These are phyloP conservation scores for Drosophila dives DNA, from an alignment of 2,888 invertebrate genomes.

Conservation along the genomic window DNA sequence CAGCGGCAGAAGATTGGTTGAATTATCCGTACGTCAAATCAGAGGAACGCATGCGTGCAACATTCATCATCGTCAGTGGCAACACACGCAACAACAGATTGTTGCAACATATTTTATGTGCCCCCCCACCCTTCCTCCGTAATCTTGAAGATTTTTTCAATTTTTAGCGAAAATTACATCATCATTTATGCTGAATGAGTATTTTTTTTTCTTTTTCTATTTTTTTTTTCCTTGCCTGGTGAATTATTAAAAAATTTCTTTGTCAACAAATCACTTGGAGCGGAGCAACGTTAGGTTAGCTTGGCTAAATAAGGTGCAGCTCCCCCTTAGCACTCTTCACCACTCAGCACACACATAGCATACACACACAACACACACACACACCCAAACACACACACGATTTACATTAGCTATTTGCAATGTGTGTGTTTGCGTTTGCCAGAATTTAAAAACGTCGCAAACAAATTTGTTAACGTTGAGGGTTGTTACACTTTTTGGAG, in stretches of 20 bases:
- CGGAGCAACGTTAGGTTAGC: conserved; percentile 35
- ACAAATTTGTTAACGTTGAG: conserved; percentile 78
- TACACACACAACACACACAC: neutral
- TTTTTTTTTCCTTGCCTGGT: conserved; percentile 43
- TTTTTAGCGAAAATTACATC: conserved; percentile 79
- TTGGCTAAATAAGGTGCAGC: conserved; percentile 71
- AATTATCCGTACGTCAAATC: conserved; percentile 58
- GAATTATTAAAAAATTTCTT: conserved; percentile 82
- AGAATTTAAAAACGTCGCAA: conserved; percentile 80
- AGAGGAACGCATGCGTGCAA: conserved; percentile 77
- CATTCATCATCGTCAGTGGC: conserved; percentile 76
- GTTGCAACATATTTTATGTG: conserved; percentile 77
- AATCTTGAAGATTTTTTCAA: conserved; percentile 71
- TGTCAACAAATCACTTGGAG: conserved; percentile 82
- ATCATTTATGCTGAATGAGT: conserved; percentile 79
- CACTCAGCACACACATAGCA: neutral
- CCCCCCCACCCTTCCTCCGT: neutral
- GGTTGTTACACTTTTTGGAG: conserved; percentile 53
- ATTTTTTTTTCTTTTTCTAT: conserved; percentile 24
- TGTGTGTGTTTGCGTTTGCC: conserved; percentile 47
- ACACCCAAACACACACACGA: conserved; percentile 40
- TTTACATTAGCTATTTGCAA: conserved; percentile 69
- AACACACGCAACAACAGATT: conserved; percentile 69
- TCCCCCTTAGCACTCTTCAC: neutral
- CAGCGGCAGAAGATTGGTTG: conserved; percentile 20